Evolutionary conservation across 1,140 invertebrate species (phyloP), one percentile per base, ranked within the genome.

Genomic region (Drosophila simulans): DNA sequence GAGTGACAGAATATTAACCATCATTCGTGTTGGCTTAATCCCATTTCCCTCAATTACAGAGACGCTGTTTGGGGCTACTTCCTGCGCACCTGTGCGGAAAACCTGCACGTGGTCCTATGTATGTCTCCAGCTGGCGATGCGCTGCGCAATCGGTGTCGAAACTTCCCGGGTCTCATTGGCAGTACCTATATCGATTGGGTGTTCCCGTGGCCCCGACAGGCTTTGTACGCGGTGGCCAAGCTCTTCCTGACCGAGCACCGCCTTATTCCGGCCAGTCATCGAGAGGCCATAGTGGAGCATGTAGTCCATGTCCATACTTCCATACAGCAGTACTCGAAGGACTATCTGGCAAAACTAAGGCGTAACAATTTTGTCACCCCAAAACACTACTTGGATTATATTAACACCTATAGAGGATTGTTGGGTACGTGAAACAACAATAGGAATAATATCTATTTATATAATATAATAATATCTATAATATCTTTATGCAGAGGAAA

Each of bases 111-210:
- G 37, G 96, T 98, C 0, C 90, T 98, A 4, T 96, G 97, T 0
- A 98, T 98, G 96, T 97, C 96, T 49, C 97, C 97, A 0, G 94
- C 96, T 27, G 96, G 96, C 0, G 96, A 98, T 75, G 93, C 95
- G 7, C 93, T 98, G 39, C 94, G 97, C 27, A 96, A 95, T 76
- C 94, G 97, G 20, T 97, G 98, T 77, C 93, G 97, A 51, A 97
- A 95, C 93, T 98, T 98, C 92, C 98, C 98, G 0, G 97, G 97
- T 0, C 93, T 99, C 1, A 96, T 98, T 17, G 98, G 97, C 86
- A 98, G 97, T 86, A 98, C 97, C 3, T 97, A 96, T 11, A 97
- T 99, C 53, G 97, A 99, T 92, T 99, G 97, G 97, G 96, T 98
- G 69, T 96, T 97, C 84, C 95, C 97, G 0, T 99, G 98, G 98